These are phyloP conservation scores for Magallana gigas DNA, from an alignment of 1,140 invertebrate species.

Conservation along the genomic window DNA sequence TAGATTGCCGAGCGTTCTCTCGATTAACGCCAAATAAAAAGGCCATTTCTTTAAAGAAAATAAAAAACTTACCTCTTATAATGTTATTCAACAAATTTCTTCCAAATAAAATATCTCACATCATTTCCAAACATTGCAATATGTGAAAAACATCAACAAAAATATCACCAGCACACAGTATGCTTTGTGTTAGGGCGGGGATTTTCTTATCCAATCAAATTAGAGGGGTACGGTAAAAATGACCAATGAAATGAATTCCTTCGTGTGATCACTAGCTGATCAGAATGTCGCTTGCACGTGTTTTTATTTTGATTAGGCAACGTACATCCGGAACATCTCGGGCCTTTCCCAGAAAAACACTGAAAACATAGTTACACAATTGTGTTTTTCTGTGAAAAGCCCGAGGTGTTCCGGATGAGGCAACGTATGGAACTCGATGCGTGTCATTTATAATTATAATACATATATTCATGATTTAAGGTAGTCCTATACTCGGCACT, in stretches of 20 bases:
- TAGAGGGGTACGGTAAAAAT: neutral
- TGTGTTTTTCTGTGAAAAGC: too few relatives aligned
- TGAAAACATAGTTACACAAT: too few relatives aligned
- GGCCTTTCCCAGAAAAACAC: too few relatives aligned
- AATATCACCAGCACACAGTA: conserved; percentile 27
- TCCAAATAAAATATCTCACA: neutral
- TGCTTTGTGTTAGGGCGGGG: conserved; percentile 30
- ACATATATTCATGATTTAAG: too few relatives aligned
- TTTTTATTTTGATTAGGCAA: conserved; percentile 9
- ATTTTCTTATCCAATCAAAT: conserved; percentile 22
- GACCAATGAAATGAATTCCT: conserved; percentile 14
- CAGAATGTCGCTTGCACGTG: conserved; percentile 18
- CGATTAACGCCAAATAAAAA: too few relatives aligned
- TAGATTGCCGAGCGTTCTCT: too few relatives aligned
- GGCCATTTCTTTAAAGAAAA: too few relatives aligned
- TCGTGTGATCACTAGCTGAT: conserved; percentile 29
- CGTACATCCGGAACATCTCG: too few relatives aligned
- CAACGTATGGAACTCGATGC: neutral
- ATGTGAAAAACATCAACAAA: conserved; percentile 34
- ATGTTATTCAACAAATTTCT: neutral
- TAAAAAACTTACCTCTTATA: neutral
- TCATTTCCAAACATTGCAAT: neutral
- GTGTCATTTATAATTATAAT: neutral
- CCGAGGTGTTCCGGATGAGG: too few relatives aligned
- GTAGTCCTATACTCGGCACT: too few relatives aligned